Evolutionary conservation across 2,113 vertebrate genomes (phyloP).

Genomic region (Halcyon malimbica): DNA sequence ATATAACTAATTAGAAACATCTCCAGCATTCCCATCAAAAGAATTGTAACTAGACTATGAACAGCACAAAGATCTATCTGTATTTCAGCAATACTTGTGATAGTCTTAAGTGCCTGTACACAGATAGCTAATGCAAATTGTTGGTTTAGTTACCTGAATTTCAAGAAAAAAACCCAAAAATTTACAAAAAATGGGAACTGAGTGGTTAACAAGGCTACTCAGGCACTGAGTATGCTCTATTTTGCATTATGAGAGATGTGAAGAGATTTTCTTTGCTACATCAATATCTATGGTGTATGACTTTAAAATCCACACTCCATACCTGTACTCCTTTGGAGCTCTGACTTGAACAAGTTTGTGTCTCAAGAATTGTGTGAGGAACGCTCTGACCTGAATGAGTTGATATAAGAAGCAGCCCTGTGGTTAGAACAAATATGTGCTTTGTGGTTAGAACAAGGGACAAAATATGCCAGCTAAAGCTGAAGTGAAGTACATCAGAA

Average conservation of each 20-base stretch:
- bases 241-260: background rate
- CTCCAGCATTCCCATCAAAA: background rate
- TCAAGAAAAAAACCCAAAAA: background rate
- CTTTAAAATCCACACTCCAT: background rate
- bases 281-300: too few relatives aligned
- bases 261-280: background rate
- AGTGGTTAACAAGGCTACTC: background rate
- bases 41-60: background rate
- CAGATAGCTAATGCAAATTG: background rate
- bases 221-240: accelerated
- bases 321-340: background rate
- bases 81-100: background rate
- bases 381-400: too few relatives aligned
- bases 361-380: too few relatives aligned
- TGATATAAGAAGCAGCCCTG: too few relatives aligned
- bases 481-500: too few relatives aligned
- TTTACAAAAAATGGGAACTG: background rate
- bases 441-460: too few relatives aligned
- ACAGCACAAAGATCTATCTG: background rate
- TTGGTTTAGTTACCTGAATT: background rate
- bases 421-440: too few relatives aligned
- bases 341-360: too few relatives aligned
- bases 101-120: background rate
- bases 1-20: background rate
- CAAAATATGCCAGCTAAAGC: too few relatives aligned